Evolutionary conservation across 2,113 vertebrate genomes (phyloP), one percentile per base, ranked within the genome.

Genomic region (Caranx melampygus): DNA sequence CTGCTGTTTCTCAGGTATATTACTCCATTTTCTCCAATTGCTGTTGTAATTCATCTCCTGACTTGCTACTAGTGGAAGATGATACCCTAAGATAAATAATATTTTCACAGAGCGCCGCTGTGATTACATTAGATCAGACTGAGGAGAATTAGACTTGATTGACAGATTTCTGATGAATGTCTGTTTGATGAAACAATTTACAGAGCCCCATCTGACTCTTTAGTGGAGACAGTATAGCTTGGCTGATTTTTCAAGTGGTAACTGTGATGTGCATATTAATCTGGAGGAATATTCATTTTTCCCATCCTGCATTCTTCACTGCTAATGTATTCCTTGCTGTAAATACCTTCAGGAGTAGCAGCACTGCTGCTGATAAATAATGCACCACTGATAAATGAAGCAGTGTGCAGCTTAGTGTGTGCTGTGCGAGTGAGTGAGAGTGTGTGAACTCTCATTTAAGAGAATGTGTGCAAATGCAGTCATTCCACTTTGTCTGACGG

Each of bases 341-440:
- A 88, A 92, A 88, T 90, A 88, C 89, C 88, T 89, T 66, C 80
- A 90, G 90, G 81, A 91, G 73, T 64, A 85, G 85, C 79, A 77
- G 75, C 59, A 49, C 74, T 79, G 79, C 76, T 44, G 66, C 84
- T 86, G 81, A 91, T 93, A 87, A 89, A 93, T 92, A 89, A 93
- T 93, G 79, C 79, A 93, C 72, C 55, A 61, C 66, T 86, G 88
- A 89, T 92, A 87, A 90, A 92, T 91, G 85, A 90, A 88, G 61
- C 68, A 77, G 59, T 58, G 78, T 37, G 40, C 6, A 21, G n/a
- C 72, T 74, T 35, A 57, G 9, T 14, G 4, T 69, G 71, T 72
- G 65, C 49, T 64, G 77, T 57, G 71, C 34, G 47, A 42, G 65
- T 54, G 59, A 33, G 61, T 35, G 3, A 20, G 55, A 13, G 62